A percentile compares a stretch with the other conserved stretches of the same genome.
Evolutionary conservation across 1,140 invertebrate species (phyloP).

Genomic region (Amyelois transitella): DNA sequence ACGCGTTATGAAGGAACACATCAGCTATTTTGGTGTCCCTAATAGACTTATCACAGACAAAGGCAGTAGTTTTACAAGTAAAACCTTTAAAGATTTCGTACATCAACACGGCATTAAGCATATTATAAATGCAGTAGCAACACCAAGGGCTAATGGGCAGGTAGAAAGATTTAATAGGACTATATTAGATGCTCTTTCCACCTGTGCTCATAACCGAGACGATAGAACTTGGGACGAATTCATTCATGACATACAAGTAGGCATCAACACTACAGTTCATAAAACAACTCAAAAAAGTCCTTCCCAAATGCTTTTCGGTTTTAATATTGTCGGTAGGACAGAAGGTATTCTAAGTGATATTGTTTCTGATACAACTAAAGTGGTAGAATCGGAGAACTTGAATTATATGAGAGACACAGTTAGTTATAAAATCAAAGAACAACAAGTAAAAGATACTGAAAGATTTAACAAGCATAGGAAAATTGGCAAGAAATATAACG

Average conservation of each 20-base stretch:
- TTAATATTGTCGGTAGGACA: neutral
- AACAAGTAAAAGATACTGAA: neutral
- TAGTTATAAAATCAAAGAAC: neutral
- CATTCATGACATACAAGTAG: conserved; percentile 2
- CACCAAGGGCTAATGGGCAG: neutral
- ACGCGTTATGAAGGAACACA: neutral
- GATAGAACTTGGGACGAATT: conserved; percentile 4
- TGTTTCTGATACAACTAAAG: neutral
- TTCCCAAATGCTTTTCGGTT: neutral
- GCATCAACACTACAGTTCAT: conserved; percentile 3
- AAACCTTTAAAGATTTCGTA: neutral
- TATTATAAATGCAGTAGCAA: conserved; percentile 1
- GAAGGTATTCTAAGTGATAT: neutral
- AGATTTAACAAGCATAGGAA: neutral
- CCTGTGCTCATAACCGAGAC: neutral
- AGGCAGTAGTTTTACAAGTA: neutral
- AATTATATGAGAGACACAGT: neutral
- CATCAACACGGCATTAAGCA: neutral
- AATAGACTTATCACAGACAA: neutral
- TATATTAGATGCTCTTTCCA: conserved; percentile 1
- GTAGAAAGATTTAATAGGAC: conserved; percentile 8
- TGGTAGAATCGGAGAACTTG: neutral
- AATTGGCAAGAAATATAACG: neutral
- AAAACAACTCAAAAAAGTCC: conserved; percentile 5
- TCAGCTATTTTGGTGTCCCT: neutral